Conservation (phyloP, 2,888 invertebrate genomes). For the Hesperia comma region DNA sequence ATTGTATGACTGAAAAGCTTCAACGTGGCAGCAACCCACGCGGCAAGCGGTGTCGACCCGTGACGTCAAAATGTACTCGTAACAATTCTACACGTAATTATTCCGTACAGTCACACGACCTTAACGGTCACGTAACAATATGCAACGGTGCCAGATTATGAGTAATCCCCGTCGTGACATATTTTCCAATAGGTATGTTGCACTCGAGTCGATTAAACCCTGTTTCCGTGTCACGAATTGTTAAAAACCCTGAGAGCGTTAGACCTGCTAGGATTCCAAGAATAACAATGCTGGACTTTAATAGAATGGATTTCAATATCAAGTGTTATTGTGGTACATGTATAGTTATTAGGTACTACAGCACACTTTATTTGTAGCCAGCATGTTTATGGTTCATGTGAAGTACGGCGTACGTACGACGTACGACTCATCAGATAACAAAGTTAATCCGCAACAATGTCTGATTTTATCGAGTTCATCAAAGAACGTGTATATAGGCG, state of each 20-base stretch:
- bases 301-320: constrained; percentile 5
- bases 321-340: not conserved
- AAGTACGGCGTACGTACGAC: constrained; percentile 5
- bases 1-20: not conserved
- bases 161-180: constrained; percentile 21
- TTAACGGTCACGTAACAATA: constrained; percentile 22
- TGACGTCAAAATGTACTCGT: constrained; percentile 7
- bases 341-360: not conserved
- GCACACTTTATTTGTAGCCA: not conserved
- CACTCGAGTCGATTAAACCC: not conserved
- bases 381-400: constrained; percentile 7
- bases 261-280: constrained; percentile 1
- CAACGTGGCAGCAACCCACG: not conserved
- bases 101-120: constrained; percentile 16
- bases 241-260: constrained; percentile 6
- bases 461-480: constrained; percentile 19
- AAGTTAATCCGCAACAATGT: constrained; percentile 15
- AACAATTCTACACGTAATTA: constrained; percentile 17
- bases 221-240: constrained; percentile 18
- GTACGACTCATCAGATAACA: constrained; percentile 5
- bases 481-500: constrained; percentile 18
- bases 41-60: not conserved
- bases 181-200: constrained; percentile 21
- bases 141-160: constrained; percentile 27
- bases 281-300: not conserved